Percentiles rank a stretch among this genome's conserved stretches.
Evolutionary conservation across 2,797 vertebrate genomes (phyloP).

Genomic region (Parauchenoglanis punctatus): DNA sequence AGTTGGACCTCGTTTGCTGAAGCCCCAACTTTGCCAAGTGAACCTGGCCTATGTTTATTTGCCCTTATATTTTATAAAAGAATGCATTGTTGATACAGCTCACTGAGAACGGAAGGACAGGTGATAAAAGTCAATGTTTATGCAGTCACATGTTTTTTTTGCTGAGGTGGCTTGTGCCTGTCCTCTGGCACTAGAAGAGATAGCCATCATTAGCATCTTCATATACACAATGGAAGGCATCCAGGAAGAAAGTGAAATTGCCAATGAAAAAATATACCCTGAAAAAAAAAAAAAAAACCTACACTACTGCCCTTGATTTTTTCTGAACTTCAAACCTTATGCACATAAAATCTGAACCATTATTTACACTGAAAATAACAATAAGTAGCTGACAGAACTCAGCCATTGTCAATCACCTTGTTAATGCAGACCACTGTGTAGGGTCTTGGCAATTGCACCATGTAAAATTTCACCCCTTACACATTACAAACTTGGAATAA

Average conservation of each 20-base stretch:
- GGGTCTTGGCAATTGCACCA: not conserved
- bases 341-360: not conserved
- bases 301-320: not conserved
- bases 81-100: constrained; percentile 44
- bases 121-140: constrained; percentile 49
- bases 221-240: not conserved
- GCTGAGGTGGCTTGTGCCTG: constrained; percentile 35
- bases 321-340: not conserved
- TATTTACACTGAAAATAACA: constrained; percentile 10
- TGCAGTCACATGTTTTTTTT: constrained; percentile 44
- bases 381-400: constrained; percentile 1
- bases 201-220: constrained; percentile 39
- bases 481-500: constrained; percentile 57
- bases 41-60: constrained; percentile 48
- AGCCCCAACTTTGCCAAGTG: constrained; percentile 28
- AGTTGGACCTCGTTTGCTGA: constrained; percentile 23
- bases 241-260: constrained; percentile 16
- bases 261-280: not conserved
- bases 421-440: constrained; percentile 20
- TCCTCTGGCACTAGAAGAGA: constrained; percentile 44
- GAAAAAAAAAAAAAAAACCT: not conserved
- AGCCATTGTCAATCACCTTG: constrained; percentile 1
- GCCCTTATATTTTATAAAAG: constrained; percentile 22
- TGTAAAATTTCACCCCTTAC: constrained; percentile 53
- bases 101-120: constrained; percentile 18